Percentiles rank a stretch among this genome's conserved stretches.
phyloP scores from a whole-genome alignment of 1,140 invertebrate species.

The Halyomorpha halys region DNA sequence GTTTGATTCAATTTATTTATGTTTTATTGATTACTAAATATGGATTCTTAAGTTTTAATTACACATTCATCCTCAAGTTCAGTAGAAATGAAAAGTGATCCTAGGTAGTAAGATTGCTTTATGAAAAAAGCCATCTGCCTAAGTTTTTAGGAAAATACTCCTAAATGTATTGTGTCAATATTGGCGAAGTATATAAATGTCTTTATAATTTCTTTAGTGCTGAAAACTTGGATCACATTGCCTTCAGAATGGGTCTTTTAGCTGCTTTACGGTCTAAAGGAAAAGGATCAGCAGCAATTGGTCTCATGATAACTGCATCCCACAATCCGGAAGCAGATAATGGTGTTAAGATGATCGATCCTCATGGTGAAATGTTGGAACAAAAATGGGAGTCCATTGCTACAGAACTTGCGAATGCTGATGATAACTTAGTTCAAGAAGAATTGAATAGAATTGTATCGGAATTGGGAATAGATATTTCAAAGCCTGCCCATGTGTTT shows the following conservation, averaged over 20 bases:
- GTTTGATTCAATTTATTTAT: no score
- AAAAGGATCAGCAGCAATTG: constrained; percentile 65
- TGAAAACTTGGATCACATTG: constrained; percentile 68
- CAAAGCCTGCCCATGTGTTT: constrained; percentile 49
- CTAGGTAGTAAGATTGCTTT: no score
- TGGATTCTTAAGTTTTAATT: no score
- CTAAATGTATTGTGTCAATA: no score
- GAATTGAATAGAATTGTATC: constrained; percentile 44
- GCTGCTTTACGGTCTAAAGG: constrained; percentile 74
- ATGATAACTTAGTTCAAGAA: constrained; percentile 40
- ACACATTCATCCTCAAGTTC: no score
- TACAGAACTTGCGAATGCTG: constrained; percentile 69
- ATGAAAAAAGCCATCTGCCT: no score
- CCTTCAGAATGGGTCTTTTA: constrained; percentile 85
- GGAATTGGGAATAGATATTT: constrained; percentile 55
- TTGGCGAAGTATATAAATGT: no score
- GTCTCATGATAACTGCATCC: constrained; percentile 97
- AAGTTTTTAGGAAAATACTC: no score
- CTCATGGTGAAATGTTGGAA: constrained; percentile 91
- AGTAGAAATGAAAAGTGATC: no score
- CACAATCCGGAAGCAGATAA: constrained; percentile 96
- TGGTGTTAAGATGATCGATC: constrained; percentile 93
- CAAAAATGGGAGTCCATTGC: constrained; percentile 81
- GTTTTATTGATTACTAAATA: no score
- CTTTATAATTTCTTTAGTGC: constrained; percentile 50